A percentile compares a stretch with the other conserved stretches of the same genome.
Conservation (phyloP, 1,140 invertebrate genomes). For the Aphidius gifuensis region DNA sequence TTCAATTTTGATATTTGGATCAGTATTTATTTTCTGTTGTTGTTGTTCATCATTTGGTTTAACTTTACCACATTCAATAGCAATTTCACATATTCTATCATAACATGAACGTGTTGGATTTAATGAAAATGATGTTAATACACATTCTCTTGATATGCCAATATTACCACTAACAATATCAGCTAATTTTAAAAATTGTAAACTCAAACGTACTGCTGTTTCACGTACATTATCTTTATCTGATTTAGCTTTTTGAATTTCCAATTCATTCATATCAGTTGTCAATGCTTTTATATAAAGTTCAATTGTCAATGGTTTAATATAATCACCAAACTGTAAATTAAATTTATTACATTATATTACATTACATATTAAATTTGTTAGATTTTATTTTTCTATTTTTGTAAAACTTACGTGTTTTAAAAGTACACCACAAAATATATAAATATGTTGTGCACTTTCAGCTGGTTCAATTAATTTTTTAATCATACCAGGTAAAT, state of each 20-base stretch:
- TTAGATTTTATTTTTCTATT: conserved; percentile 7
- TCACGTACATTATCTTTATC: conserved; percentile 57
- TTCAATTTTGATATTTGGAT: conserved; percentile 18
- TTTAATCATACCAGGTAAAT: conserved; percentile 53
- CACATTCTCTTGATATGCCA: conserved; percentile 61
- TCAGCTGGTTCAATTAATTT: conserved; percentile 59
- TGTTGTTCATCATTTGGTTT: conserved; percentile 29
- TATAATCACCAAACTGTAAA: conserved; percentile 42
- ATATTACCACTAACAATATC: conserved; percentile 58
- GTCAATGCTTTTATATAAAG: conserved; percentile 71
- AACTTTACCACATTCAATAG: conserved; percentile 55
- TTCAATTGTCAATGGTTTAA: conserved; percentile 68
- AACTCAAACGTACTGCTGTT: conserved; percentile 57
- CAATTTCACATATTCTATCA: conserved; percentile 56
- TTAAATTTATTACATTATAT: conserved; percentile 23
- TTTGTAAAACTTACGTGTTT: conserved; percentile 52
- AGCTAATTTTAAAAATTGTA: conserved; percentile 60
- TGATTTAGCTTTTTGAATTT: conserved; percentile 62
- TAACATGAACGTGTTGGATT: conserved; percentile 58
- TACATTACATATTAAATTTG: conserved; percentile 10
- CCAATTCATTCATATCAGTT: conserved; percentile 72
- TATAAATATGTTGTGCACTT: conserved; percentile 60
- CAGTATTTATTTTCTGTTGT: conserved; percentile 22
- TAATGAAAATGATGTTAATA: conserved; percentile 65
- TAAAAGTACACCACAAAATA: conserved; percentile 57